Base-by-base conservation (phyloP, 2,888 invertebrate species). In the Eupithecia subumbrata region DNA sequence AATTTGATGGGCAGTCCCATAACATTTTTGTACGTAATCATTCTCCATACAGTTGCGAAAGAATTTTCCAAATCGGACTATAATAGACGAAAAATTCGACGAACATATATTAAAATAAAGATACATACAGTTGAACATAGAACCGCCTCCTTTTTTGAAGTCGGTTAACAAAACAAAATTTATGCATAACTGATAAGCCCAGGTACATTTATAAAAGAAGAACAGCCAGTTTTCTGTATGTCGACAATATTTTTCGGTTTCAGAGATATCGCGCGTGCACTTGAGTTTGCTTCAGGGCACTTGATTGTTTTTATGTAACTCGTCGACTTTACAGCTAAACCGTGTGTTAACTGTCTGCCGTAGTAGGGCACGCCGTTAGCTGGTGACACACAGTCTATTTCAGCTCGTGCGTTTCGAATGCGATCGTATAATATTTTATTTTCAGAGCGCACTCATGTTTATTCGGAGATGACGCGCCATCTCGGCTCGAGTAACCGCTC, bases 361-460 rank as follows among this genome's bases (percentile, higher is more conserved):
- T 86, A 85, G 82, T 85, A 86, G 82, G 84, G 78, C 83, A 82
- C 84, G 83, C 80, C 76, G 83, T 82, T 84, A 83, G 84, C 81
- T 83, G 83, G 87, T 92, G 92, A 93, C 91, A 93, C 90, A 91
- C 83, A 76, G 86, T 86, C 78, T 93, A 92, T 93, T 93, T 91
- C 84, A 79, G 89, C 86, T 85, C 80, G 84, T 88, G 89, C 90
- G 91, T 90, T 91, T 90, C 90, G 84, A 89, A 92, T 90, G 90
- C 88, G 90, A 93, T 92, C 91, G 90, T 90, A 91, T 89, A 89
- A 89, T 91, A 91, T 93, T 92, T 92, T 93, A 94, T 92, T 94
- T 92, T 91, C 90, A 91, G 90, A 91, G 87, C 88, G 91, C 91
- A 92, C 90, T 90, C 89, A 85, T 86, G 90, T 92, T 92, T 92